Evolutionary conservation across 2,797 vertebrate species (phyloP).

Genomic region (Sciurus carolinensis): DNA sequence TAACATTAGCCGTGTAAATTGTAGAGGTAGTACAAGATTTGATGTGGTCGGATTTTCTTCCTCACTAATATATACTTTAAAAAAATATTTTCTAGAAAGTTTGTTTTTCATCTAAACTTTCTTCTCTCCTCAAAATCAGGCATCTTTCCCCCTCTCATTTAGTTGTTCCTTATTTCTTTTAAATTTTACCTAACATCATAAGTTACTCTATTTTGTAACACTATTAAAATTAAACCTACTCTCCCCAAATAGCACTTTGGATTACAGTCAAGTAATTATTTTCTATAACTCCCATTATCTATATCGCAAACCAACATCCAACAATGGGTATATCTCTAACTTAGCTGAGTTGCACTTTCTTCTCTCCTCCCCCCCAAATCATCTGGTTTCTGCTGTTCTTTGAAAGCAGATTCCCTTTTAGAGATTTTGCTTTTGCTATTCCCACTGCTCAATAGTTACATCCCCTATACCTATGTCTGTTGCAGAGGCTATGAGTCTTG

Average conservation of each 20-base stretch:
- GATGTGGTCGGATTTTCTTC: no score
- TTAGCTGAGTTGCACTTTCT: neutral
- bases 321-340: neutral
- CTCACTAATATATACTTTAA: neutral
- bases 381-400: neutral
- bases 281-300: neutral
- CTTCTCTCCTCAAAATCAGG: no score
- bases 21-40: no score
- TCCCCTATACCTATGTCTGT: neutral
- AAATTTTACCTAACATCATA: neutral
- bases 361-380: neutral
- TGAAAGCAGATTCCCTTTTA: neutral
- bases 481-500: neutral
- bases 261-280: neutral
- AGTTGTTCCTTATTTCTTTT: neutral
- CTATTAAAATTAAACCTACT: neutral
- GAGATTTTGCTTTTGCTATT: neutral
- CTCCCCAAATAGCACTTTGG: neutral
- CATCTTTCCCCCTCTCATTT: neutral
- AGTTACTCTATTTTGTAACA: neutral
- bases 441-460: neutral
- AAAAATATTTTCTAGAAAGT: neutral
- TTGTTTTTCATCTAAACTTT: neutral
- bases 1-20: no score
- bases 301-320: neutral